Evolutionary conservation across 2,888 invertebrate species (phyloP), one percentile per base, ranked within the genome.

Genomic region (Ryuthela nishihirai): DNA sequence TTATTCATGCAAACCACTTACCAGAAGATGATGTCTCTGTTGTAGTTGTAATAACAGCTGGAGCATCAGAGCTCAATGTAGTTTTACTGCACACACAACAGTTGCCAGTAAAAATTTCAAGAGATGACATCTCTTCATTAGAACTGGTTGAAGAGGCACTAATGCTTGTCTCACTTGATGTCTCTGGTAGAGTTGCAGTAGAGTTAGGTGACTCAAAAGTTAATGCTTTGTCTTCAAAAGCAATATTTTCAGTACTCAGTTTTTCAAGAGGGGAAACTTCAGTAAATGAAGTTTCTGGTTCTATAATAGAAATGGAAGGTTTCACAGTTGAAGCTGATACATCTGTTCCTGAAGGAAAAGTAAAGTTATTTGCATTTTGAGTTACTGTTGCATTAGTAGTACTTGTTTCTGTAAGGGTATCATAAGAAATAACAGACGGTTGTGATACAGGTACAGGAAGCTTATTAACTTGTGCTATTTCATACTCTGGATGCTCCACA

Each of bases 401-500:
- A n/a, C n/a, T n/a, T n/a, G n/a, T n/a, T n/a, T n/a, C n/a, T n/a
- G n/a, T n/a, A n/a, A n/a, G n/a, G n/a, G n/a, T n/a, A n/a, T n/a
- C n/a, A n/a, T n/a, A n/a, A n/a, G n/a, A n/a, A n/a, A n/a, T n/a
- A n/a, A n/a, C n/a, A 23, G 47, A 20, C 24, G 45, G 34, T 12
- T 25, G 17, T 10, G 24, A 24, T n/a, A 46, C 56, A 2, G 50
- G 38, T 18, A 38, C 18, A 36, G 46, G 42, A 24, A 52, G 50
- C 18, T 53, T 59, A 32, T 54, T 54, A 12, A 54, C 61, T 43
- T 50, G 61, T 35, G 39, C 39, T n/a, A 20, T n/a, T 21, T 61
- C 61, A 40, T 55, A 54, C 38, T 61, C 55, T 15, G 61, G 55
- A 47, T 55, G 55, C 21, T 61, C 53, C 39, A 55, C 32, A 12